Base-by-base conservation (phyloP, 2,888 invertebrate species). In the Dendrolimus houi region DNA sequence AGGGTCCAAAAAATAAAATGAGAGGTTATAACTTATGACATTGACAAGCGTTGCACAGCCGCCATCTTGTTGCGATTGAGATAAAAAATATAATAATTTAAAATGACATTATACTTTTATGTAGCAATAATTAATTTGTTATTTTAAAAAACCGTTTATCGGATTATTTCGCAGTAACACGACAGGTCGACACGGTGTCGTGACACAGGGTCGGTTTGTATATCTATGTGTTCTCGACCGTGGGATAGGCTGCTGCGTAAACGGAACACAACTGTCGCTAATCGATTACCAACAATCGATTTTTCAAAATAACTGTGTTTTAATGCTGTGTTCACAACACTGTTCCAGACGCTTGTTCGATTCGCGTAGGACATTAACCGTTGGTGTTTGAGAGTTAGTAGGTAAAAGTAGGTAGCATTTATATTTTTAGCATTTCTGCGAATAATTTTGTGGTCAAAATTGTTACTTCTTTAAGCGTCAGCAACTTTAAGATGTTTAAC, bases 201-300 rank as follows among this genome's bases (percentile, higher is more conserved):
- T 69, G 74, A 73, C 74, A 71, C 74, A 63, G 72, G 76, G 72
- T 67, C 67, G 67, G 65, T 60, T 62, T 69, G 64, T 66, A 63
- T 64, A 63, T 60, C 62, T 62, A 61, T 64, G 65, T 67, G 65
- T 64, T 65, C 62, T 64, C 62, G 76, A 84, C 84, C 88, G 88
- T 88, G 89, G 87, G 89, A 88, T 81, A 72, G 66, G 62, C 70
- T 71, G 73, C 85, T 79, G 82, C 83, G 82, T 80, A 79, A 83
- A 80, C 82, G 74, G 77, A 79, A 87, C 81, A 86, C 83, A 83
- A 87, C 87, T 82, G 85, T 78, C 68, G 77, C 85, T 58, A 85
- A 90, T 85, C 83, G 87, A 87, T 90, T 87, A 79, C 67, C 68
- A 70, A 78, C 75, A 85, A 87, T 85, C 85, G 87, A 87, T 86